Base-by-base conservation (phyloP, 2,888 invertebrate species). In the Pelosia muscerda region DNA sequence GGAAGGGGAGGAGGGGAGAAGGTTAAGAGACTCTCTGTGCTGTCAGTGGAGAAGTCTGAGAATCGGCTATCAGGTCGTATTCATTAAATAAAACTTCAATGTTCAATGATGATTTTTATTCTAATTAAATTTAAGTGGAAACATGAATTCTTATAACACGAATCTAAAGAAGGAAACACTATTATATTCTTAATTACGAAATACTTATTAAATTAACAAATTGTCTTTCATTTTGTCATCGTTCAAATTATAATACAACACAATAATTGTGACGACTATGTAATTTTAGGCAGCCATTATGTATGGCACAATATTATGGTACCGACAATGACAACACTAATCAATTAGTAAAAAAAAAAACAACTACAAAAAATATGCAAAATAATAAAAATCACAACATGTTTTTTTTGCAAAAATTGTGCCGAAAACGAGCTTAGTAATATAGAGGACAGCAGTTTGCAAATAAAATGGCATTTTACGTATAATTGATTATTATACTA, bases 121-220 rank as follows among this genome's bases (percentile, higher is more conserved):
- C 94, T 95, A 95, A 92, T 94, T 94, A 93, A 89, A 88, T 92
- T 90, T 93, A 94, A 90, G 92, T 95, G 95, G 94, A 95, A 95
- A 95, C 94, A 94, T 95, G 94, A 93, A 94, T 92, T 90, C 92
- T 93, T 92, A 94, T 93, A 94, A 94, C 94, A 94, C 92, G 95
- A 91, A 92, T 93, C 95, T 95, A 95, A 92, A 94, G 94, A 94
- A 95, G 94, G 90, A 93, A 94, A 94, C 92, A 84, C 93, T 95
- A 94, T 89, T 88, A 91, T 94, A 94, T 86, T 89, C 94, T 93
- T 95, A 95, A 90, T 90, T 93, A 94, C 86, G 92, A 91, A 92
- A 93, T 94, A 92, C 91, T 92, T 94, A 94, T 90, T 88, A 92
- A 94, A 91, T 88, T 89, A 93, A 92, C 91, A 93, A 92, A 79